These are phyloP conservation scores for Volucella inflata DNA, from an alignment of 2,888 invertebrate species.

Conservation along the genomic window DNA sequence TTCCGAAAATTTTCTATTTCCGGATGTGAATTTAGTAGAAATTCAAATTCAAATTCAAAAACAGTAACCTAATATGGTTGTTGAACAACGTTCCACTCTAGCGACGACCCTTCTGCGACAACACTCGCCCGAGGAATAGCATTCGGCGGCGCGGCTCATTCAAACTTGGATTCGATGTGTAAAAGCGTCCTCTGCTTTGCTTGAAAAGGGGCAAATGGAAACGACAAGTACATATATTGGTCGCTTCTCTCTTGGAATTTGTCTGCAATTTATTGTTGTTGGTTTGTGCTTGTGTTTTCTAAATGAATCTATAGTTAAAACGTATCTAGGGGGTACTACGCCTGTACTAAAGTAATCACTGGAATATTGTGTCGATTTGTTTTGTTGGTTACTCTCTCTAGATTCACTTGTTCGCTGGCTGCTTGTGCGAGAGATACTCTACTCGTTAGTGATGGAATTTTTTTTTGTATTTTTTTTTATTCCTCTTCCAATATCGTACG, in stretches of 20 bases:
- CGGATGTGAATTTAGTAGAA: background rate
- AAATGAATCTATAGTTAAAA: constrained; percentile 52
- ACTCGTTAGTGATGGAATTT: constrained; percentile 67
- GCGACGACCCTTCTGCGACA: constrained; percentile 80
- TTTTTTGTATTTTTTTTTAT: constrained; percentile 15
- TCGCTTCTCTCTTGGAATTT: constrained; percentile 69
- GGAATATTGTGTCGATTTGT: constrained; percentile 71
- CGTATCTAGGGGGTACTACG: constrained; percentile 66
- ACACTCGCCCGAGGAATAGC: constrained; percentile 82
- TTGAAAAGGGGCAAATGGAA: constrained; percentile 38
- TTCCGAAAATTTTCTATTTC: constrained; percentile 10
- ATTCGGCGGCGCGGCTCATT: constrained; percentile 47
- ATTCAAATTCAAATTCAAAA: constrained; percentile 10
- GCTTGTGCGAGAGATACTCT: constrained; percentile 48
- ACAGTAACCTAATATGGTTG: background rate
- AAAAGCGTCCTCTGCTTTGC: constrained; percentile 67
- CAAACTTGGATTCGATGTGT: constrained; percentile 46
- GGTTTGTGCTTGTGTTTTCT: constrained; percentile 17
- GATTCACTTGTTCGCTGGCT: constrained; percentile 50
- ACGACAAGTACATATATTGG: constrained; percentile 3
- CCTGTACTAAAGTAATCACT: constrained; percentile 68
- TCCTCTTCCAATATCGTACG: constrained; percentile 19
- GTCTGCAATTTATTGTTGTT: constrained; percentile 41
- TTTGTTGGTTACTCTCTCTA: constrained; percentile 42
- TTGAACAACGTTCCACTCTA: constrained; percentile 31